Evolutionary conservation across 2,797 vertebrate genomes (phyloP).

Genomic region (Mycteria americana): DNA sequence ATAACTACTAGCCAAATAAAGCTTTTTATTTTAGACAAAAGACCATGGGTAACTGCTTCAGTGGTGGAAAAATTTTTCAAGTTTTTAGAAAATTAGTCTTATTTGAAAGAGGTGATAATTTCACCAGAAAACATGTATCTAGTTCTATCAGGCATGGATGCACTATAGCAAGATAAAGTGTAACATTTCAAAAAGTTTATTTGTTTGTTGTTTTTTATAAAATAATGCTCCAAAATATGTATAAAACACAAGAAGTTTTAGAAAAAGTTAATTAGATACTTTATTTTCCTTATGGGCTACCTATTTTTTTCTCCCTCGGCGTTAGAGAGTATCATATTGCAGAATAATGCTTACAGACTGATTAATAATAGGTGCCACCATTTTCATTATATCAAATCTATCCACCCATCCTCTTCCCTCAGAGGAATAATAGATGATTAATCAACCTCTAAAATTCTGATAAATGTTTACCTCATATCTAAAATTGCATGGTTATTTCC

Average conservation of each 20-base stretch:
- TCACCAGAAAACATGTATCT: neutral
- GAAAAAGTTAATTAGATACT: neutral
- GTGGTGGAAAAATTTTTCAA: neutral
- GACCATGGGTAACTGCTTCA: neutral
- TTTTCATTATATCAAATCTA: neutral
- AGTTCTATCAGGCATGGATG: neutral
- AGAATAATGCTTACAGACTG: neutral
- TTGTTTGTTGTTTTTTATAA: neutral
- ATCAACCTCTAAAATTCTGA: neutral
- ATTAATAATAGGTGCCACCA: neutral
- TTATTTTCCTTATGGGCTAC: neutral
- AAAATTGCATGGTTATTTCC: neutral
- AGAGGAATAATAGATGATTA: neutral
- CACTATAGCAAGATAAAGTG: neutral
- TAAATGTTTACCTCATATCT: neutral
- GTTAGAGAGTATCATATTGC: neutral
- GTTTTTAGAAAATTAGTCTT: neutral
- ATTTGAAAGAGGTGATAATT: neutral
- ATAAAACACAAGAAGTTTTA: neutral
- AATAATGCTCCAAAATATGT: neutral
- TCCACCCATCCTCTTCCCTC: neutral
- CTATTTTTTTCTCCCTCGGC: neutral
- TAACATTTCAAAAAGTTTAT: neutral
- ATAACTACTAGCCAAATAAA: neutral
- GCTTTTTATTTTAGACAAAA: neutral